Conservation (phyloP, 2,113 vertebrate species). For the Lepus timidus region DNA sequence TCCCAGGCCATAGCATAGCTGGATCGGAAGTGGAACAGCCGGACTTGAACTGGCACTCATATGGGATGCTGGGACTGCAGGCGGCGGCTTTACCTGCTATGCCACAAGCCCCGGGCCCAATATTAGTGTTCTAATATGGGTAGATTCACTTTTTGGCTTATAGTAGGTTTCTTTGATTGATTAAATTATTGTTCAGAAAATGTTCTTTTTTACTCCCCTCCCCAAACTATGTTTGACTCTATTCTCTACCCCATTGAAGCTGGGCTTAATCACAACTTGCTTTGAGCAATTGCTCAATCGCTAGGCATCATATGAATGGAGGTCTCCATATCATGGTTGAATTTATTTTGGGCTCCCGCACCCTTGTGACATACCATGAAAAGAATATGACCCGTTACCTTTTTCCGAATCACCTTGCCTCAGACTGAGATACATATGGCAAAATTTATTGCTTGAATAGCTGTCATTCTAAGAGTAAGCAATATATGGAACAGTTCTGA, state of each 20-base stretch:
- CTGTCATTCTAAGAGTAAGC: neutral
- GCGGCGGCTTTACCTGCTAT: too few species aligned
- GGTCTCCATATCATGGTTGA: accelerated
- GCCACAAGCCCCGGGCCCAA: too few species aligned
- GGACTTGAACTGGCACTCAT: too few species aligned
- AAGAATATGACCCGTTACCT: neutral
- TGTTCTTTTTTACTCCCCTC: neutral
- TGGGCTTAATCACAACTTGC: neutral
- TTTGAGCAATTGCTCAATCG: neutral
- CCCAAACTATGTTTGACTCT: neutral
- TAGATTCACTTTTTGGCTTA: neutral
- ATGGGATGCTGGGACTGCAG: too few species aligned
- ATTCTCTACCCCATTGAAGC: neutral
- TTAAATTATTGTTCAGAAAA: neutral
- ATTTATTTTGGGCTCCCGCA: neutral
- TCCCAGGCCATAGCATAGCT: too few species aligned
- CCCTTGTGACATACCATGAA: neutral
- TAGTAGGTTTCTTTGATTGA: neutral
- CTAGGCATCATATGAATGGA: neutral
- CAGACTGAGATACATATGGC: too few species aligned
- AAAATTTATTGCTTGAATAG: neutral
- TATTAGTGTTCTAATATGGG: neutral
- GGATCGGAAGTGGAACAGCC: too few species aligned
- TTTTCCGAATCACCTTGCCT: neutral
- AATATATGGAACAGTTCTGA: neutral